A percentile compares a stretch with the other conserved stretches of the same genome.
Evolutionary conservation across 1,140 invertebrate species (phyloP).

Genomic region (Drosophila seguyi): DNA sequence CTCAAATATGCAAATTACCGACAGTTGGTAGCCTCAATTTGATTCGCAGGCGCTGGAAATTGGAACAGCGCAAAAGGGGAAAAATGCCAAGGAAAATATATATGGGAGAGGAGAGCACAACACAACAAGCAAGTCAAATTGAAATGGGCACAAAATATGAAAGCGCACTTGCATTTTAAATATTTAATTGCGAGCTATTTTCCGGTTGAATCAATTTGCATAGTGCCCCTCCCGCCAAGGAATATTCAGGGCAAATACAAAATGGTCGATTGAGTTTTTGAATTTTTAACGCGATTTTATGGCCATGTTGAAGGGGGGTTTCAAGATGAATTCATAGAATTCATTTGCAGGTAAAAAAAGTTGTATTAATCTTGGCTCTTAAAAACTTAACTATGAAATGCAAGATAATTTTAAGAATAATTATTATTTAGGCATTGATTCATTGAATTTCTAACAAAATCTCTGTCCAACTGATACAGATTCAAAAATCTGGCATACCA

Average conservation of each 20-base stretch:
- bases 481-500: not conserved
- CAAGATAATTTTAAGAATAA: not conserved
- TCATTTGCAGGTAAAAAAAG: not conserved
- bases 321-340: not conserved
- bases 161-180: constrained; percentile 61
- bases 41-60: constrained; percentile 64
- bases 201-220: constrained; percentile 20
- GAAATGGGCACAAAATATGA: constrained; percentile 71
- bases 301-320: not conserved
- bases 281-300: constrained; percentile 26
- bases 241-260: constrained; percentile 16
- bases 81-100: constrained; percentile 44
- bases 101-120: not conserved
- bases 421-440: not conserved
- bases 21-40: constrained; percentile 77
- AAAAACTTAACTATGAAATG: not conserved
- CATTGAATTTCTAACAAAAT: not conserved
- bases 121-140: constrained; percentile 43
- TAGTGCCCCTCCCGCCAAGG: not conserved
- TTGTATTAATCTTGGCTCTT: not conserved
- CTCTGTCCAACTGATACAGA: not conserved
- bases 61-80: constrained; percentile 21
- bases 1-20: constrained; percentile 77
- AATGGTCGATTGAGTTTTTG: constrained; percentile 40
- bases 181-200: constrained; percentile 65